Conservation (phyloP, 1,140 invertebrate genomes). For the Meloidogyne floridensis region DNA sequence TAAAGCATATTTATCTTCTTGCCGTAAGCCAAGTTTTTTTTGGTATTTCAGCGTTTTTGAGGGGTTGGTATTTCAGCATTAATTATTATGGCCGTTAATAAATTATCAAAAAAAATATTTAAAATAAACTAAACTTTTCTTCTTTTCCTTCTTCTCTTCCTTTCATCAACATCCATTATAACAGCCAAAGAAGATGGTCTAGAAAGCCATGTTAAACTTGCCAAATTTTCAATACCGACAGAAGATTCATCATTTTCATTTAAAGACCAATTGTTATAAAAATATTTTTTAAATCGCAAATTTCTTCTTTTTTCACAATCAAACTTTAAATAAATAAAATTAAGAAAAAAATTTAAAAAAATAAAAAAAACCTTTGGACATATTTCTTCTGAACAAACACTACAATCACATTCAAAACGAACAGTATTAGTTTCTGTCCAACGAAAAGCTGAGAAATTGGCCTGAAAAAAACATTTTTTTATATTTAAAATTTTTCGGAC, state of each 20-base stretch:
- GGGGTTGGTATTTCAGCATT: background rate
- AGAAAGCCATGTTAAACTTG: slow-evolving; percentile 7
- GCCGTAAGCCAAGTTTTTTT: no score
- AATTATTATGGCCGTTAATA: no score
- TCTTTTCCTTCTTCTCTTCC: background rate
- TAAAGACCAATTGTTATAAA: background rate
- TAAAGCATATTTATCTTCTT: no score
- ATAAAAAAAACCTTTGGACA: slow-evolving; percentile 47
- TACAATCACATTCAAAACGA: slow-evolving; percentile 64
- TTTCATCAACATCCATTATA: background rate
- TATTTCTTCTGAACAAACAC: slow-evolving; percentile 49
- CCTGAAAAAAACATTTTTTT: slow-evolving; percentile 2
- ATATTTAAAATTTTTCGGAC: no score
- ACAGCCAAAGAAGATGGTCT: background rate
- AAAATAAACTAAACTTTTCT: no score
- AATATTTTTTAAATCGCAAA: background rate
- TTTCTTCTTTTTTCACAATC: slow-evolving; percentile 37
- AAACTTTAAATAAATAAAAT: slow-evolving; percentile 24
- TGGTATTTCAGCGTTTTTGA: no score
- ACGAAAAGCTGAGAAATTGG: slow-evolving; percentile 61
- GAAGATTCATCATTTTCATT: background rate
- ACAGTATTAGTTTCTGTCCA: slow-evolving; percentile 62
- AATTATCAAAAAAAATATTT: no score
- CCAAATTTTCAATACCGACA: background rate
- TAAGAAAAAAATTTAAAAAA: background rate